Evolutionary conservation across 1,140 invertebrate genomes (phyloP), one percentile per base, ranked within the genome.

Genomic region (Zaprionus camerounensis): DNA sequence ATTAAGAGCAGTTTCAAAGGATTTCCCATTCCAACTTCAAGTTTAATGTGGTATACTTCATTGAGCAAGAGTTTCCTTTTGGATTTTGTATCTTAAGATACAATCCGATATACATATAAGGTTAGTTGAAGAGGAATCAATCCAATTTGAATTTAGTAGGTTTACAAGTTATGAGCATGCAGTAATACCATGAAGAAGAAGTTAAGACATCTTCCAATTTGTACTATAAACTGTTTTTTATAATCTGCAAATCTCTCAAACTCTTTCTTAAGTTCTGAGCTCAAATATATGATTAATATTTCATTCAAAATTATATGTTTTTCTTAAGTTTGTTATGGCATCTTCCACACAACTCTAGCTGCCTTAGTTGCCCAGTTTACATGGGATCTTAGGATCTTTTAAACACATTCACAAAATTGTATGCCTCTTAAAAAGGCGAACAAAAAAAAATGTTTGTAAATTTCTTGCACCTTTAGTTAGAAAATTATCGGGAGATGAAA

Each of bases 401-500:
- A 46, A 9, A 7, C 41, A 46, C 41, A 17, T 46, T 46, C n/a
- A 46, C n/a, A 17, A n/a, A 51, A 22, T 22, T 51, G 12, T 0
- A 20, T 13, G 20, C 9, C 6, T 20, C 46, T 13, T 51, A 12
- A 3, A 5, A 22, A 20, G 20, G 46, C 46, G 11, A 51, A 51
- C 46, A 51, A 22, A 56, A 56, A 56, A 7, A 51, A 46, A 51
- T 55, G 9, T 5, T 36, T 24, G 13, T 24, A 36, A 38, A 44
- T 31, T 49, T 51, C 63, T 46, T 68, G 41, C 28, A 94, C 95
- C 95, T 92, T 95, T 95, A 26, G 95, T 95, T 72, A 95, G 93
- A 82, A 95, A 95, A 80, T 95, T 94, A 44, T 94, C 94, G 3
- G 95, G 94, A 81, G 95, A 95, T 67, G 95, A 95, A 61, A 95